Percentiles rank a stretch among this genome's conserved stretches.
Evolutionary conservation across 2,113 vertebrate species (phyloP).

Genomic region (Clinocottus analis): DNA sequence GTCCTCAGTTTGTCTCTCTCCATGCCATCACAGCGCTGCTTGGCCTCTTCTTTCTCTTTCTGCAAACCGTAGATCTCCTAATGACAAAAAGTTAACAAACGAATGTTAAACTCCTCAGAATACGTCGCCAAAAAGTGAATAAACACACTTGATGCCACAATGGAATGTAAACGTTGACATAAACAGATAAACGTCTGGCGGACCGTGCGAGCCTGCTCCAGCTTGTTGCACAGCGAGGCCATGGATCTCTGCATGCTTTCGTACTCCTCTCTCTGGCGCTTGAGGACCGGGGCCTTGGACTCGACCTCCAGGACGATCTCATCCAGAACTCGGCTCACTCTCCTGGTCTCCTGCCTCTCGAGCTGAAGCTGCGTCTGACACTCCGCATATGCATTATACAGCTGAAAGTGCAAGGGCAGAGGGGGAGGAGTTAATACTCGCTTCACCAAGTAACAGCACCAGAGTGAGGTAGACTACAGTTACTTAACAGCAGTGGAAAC

Average conservation of each 20-base stretch:
- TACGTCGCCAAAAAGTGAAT: background rate
- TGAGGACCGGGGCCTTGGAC: conserved; percentile 93
- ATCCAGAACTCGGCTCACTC: conserved; percentile 91
- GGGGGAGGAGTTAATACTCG: background rate
- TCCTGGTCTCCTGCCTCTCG: conserved; percentile 91
- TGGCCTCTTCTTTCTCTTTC: conserved; percentile 90
- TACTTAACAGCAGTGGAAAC: background rate
- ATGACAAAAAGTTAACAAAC: conserved; percentile 2
- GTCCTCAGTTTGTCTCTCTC: conserved; percentile 90
- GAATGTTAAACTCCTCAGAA: background rate
- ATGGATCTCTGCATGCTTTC: conserved; percentile 93
- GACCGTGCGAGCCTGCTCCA: conserved; percentile 94
- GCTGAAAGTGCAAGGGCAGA: conserved; percentile 73
- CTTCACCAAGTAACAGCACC: background rate
- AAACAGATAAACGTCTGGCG: background rate
- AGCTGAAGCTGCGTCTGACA: conserved; percentile 92
- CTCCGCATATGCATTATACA: conserved; percentile 96
- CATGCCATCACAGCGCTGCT: conserved; percentile 86
- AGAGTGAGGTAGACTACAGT: background rate
- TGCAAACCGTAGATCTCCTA: conserved; percentile 94
- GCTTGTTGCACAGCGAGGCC: conserved; percentile 90
- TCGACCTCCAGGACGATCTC: conserved; percentile 96
- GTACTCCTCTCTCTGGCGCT: conserved; percentile 93
- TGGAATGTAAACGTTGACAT: background rate
- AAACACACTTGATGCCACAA: background rate